Base-by-base conservation (phyloP, 2,797 vertebrate species). In the Phyllotis vaccarum region DNA sequence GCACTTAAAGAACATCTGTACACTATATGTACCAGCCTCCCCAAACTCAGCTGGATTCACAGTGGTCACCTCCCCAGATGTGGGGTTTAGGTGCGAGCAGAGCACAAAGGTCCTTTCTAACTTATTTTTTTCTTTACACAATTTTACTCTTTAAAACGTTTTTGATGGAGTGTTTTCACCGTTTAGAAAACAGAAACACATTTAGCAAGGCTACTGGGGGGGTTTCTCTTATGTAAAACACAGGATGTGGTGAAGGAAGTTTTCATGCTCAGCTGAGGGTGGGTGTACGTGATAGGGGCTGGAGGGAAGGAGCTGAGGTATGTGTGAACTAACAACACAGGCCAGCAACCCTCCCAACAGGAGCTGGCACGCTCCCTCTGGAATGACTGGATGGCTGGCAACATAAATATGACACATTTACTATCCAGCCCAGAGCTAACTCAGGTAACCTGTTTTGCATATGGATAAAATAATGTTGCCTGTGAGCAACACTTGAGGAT, bases 211-310 rank as follows among this genome's bases (percentile, higher is more conserved):
- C 13, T 29, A 52, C 83, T 91, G 6, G 17, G 80, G 43, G 49
- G 43, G 74, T 85, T 91, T 79, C 62, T 91, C 52, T 80, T 83
- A 68, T 88, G 91, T 80, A 68, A 91, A 92, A 58, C 79, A 46
- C 80, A 95, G 97, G 97, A 95, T 94, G 93, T 93, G 95, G 93
- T 87, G 5, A 90, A 31, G 60, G 29, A 54, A 54, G 43, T 54
- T n/a, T 31, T 27, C 17, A 1, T 64, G 6, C 19, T 54, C 24
- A 0, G 2, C 60, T 12, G 21, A 0, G 13, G 29, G n/a, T n/a
- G n/a, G 29, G 40, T 34, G 49, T 6, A 2, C 29, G 43, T 0
- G 60, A 43, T 0, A 0, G 2, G 3, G 5, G 40, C 2, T 0
- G 17, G 0, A 0, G 1, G 49, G 12, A 80, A 29, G 79, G 37